phyloP scores from a whole-genome alignment of 2,113 vertebrate genomes.

The Numida meleagris region DNA sequence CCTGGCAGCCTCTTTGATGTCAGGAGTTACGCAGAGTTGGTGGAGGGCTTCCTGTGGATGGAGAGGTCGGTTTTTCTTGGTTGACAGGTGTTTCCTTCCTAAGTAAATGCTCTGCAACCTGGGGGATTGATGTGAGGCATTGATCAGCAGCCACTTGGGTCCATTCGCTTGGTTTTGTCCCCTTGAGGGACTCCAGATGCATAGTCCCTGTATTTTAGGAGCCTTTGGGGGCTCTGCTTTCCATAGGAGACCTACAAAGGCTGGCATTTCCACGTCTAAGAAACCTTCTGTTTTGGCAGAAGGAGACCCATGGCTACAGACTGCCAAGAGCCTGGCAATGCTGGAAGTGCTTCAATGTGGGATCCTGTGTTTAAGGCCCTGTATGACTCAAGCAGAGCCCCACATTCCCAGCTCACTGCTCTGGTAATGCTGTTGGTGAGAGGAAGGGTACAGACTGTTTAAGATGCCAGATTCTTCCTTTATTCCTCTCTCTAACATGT shows the following conservation, averaged over 20 bases:
- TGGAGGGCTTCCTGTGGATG: not conserved
- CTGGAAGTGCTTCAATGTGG: not conserved
- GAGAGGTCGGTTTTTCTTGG: not conserved
- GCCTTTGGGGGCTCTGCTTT: not conserved
- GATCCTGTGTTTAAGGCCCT: rapidly evolving
- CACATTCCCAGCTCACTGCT: not conserved
- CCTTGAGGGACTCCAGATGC: not conserved
- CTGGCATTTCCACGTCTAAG: not conserved
- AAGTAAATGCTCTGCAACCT: not conserved
- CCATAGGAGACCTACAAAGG: not conserved
- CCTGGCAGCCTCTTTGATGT: not conserved
- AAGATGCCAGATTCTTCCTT: not conserved
- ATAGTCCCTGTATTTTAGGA: not conserved
- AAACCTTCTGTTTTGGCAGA: not conserved
- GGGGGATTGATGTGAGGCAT: not conserved
- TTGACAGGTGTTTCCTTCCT: not conserved
- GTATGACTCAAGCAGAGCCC: rapidly evolving
- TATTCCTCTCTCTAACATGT: not conserved
- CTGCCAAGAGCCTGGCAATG: not conserved
- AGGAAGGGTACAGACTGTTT: not conserved
- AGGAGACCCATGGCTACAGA: not conserved
- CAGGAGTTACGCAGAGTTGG: not conserved
- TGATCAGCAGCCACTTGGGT: not conserved
- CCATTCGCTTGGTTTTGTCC: not conserved
- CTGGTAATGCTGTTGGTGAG: not conserved